Base-by-base conservation (phyloP, 2,797 vertebrate genomes). In the Channa striata region DNA sequence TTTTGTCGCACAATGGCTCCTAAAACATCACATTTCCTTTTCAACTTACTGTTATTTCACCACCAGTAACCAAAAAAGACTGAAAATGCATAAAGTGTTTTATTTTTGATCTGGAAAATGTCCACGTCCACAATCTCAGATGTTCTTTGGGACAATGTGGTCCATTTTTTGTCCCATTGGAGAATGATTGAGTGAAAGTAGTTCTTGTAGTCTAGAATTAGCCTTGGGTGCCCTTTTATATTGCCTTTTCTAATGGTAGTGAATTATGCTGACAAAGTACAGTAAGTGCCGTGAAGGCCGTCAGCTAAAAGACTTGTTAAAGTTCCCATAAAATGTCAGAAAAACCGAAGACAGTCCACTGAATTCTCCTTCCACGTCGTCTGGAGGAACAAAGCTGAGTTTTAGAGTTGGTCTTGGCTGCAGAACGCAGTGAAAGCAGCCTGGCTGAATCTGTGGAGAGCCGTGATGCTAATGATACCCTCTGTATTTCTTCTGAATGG, bases 261-360 rank as follows among this genome's bases (percentile, higher is more conserved):
- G 69, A 89, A 87, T 92, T 83, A 89, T 76, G 52, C 80, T 77
- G 89, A 90, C 83, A 88, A 83, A 75, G 74, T n/a, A 44, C 42
- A 44, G 17, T 74, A 78, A 89, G 80, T 74, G 66, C 72, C 43
- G 62, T 19, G 44, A 78, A 74, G 59, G 70, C 74, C n/a, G 50
- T 74, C 73, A 72, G 74, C 66, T 62, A 74, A 76, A 72, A 79
- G 51, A 66, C 74, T 54, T 68, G 60, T 75, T 59, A 67, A 69
- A 59, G 46, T 72, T 68, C 4, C 30, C 49, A 60, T 70, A 62
- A 79, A 72, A 70, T 68, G 68, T 61, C 23, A 57, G 36, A 19
- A 68, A 72, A 78, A 72, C 44, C 65, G 50, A 54, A 47, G 43
- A 65, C n/a, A 23, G 37, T 19, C 14, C 61, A 69, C 58, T 66